Percentiles rank a stretch among this genome's conserved stretches.
Conservation (phyloP, 2,888 invertebrate species). For the Lomographa bimaculata region DNA sequence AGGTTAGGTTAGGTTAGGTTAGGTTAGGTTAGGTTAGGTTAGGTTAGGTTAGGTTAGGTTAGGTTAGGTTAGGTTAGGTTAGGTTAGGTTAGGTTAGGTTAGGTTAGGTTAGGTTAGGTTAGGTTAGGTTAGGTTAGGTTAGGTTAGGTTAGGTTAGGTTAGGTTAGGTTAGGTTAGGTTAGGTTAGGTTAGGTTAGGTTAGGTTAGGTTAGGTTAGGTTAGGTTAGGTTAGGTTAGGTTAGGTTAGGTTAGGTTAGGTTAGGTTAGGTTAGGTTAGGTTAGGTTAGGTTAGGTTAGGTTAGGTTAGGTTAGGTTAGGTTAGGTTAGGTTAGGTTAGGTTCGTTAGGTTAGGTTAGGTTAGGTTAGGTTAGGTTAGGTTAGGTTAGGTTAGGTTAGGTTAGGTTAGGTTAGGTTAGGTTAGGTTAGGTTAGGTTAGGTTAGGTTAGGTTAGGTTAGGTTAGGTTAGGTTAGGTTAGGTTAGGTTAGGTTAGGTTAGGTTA, state of each 20-base stretch:
- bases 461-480: slow-evolving; percentile 40
- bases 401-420: slow-evolving; percentile 13
- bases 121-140: too few relatives aligned
- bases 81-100: slow-evolving; percentile 22
- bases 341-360: slow-evolving; percentile 33
- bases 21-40: slow-evolving; percentile 17
- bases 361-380: slow-evolving; percentile 20
- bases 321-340: slow-evolving; percentile 34
- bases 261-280: slow-evolving; percentile 6
- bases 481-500: slow-evolving; percentile 39
- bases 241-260: slow-evolving; percentile 1
- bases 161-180: slow-evolving; percentile 10
- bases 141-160: slow-evolving; percentile 27
- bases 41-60: slow-evolving; percentile 19
- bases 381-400: slow-evolving; percentile 3
- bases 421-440: slow-evolving; percentile 29
- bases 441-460: slow-evolving; percentile 29
- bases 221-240: slow-evolving; percentile 5
- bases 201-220: slow-evolving; percentile 5
- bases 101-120: slow-evolving; percentile 21
- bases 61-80: slow-evolving; percentile 20
- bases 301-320: slow-evolving; percentile 36
- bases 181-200: slow-evolving; percentile 4
- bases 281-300: slow-evolving; percentile 23
- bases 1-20: slow-evolving; percentile 19